These are phyloP conservation scores for Sebastiscus tertius DNA, from an alignment of 2,797 vertebrate genomes.

Conservation along the genomic window DNA sequence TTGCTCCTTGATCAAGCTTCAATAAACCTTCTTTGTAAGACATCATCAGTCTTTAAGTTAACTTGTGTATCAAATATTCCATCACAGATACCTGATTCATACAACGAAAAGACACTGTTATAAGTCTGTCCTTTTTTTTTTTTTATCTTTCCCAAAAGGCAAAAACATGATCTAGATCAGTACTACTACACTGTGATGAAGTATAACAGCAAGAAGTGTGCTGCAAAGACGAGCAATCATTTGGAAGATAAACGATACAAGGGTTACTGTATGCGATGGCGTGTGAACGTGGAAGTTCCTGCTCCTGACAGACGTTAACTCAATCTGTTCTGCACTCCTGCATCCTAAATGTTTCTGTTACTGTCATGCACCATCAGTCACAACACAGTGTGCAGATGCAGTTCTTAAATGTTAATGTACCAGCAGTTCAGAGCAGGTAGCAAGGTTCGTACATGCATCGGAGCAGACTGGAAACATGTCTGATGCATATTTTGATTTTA, in stretches of 20 bases:
- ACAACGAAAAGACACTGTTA: background rate
- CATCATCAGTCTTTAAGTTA: too few species aligned
- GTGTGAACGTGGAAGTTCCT: background rate
- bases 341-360: slow-evolving; percentile 32
- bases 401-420: slow-evolving; percentile 36
- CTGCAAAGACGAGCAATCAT: background rate
- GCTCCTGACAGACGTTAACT: slow-evolving; percentile 36
- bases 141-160: background rate
- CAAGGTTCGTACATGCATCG: background rate
- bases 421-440: slow-evolving; percentile 18
- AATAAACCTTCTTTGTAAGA: too few species aligned
- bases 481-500: slow-evolving; percentile 1
- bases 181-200: background rate
- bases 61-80: too few species aligned
- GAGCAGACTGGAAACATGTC: background rate
- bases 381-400: background rate
- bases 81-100: background rate
- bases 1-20: too few species aligned
- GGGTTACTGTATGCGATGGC: background rate
- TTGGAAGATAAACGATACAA: slow-evolving; percentile 18
- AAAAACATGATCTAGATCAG: slow-evolving; percentile 1
- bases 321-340: slow-evolving; percentile 43
- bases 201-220: background rate
- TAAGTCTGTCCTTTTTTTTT: background rate
- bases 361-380: slow-evolving; percentile 26